A percentile compares a stretch with the other conserved stretches of the same genome.
Evolutionary conservation across 1,140 invertebrate genomes (phyloP).

Genomic region (Drosophila rufa): DNA sequence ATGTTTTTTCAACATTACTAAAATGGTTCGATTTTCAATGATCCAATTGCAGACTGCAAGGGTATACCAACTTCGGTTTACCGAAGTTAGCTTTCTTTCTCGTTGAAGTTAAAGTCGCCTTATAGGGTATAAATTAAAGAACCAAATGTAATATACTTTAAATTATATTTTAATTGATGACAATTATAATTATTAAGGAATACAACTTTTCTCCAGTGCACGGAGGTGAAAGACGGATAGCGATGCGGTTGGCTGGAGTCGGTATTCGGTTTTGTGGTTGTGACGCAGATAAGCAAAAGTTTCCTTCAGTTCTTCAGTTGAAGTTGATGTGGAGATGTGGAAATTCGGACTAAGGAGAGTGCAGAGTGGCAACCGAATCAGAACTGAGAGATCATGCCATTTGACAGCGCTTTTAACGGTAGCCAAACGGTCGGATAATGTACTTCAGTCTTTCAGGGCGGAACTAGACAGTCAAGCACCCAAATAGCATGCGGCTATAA

Average conservation of each 20-base stretch:
- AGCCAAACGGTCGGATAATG: too few species aligned
- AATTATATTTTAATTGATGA: not conserved
- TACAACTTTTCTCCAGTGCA: conserved; percentile 1
- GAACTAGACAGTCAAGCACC: too few species aligned
- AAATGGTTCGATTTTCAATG: too few species aligned
- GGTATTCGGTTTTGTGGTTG: conserved; percentile 51
- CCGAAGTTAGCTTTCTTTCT: too few species aligned
- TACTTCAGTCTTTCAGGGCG: too few species aligned
- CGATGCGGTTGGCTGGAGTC: conserved; percentile 38
- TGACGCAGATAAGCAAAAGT: conserved; percentile 75
- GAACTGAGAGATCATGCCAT: conserved; percentile 75
- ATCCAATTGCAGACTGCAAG: too few species aligned
- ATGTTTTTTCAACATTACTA: too few species aligned
- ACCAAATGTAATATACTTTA: not conserved
- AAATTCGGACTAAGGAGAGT: conserved; percentile 30
- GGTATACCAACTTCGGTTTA: too few species aligned
- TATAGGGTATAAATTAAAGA: not conserved
- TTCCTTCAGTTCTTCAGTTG: conserved; percentile 39
- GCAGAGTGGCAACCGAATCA: conserved; percentile 46
- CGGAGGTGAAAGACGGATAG: not conserved
- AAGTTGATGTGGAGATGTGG: conserved; percentile 38
- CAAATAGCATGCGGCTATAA: too few species aligned
- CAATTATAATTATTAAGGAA: not conserved
- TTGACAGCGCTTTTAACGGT: conserved; percentile 34
- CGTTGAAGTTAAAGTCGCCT: too few species aligned